Percentiles rank a stretch among this genome's conserved stretches.
Evolutionary conservation across 2,113 vertebrate genomes (phyloP).

Genomic region (Antigone vipio): DNA sequence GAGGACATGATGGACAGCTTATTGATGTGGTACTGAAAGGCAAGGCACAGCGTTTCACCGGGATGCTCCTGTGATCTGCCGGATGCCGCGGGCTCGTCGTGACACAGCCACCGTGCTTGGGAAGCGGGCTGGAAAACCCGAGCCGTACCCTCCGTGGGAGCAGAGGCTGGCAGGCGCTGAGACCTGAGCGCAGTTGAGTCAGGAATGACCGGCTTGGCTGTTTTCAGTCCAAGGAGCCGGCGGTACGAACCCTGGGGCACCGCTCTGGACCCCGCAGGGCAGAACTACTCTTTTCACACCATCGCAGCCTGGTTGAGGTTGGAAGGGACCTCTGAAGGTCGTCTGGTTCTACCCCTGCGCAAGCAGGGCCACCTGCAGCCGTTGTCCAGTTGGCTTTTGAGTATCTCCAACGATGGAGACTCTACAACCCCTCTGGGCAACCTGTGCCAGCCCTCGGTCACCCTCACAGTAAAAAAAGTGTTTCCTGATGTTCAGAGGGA

Average conservation of each 20-base stretch:
- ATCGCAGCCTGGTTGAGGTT: neutral
- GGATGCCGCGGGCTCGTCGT: fast-evolving
- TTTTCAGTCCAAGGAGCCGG: neutral
- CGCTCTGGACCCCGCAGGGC: fast-evolving
- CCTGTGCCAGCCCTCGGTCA: neutral
- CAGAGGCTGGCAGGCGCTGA: neutral
- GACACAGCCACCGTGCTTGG: fast-evolving
- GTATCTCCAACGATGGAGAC: neutral
- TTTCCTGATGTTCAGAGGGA: neutral
- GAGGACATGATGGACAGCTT: conserved; percentile 98
- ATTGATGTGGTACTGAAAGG: conserved; percentile 96
- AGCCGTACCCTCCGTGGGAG: fast-evolving
- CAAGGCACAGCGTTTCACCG: neutral
- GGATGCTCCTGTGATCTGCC: fast-evolving
- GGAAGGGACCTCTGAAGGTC: neutral
- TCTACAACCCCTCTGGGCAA: neutral
- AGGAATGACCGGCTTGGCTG: neutral
- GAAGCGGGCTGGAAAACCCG: neutral
- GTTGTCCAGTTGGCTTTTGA: neutral
- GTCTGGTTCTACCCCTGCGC: neutral
- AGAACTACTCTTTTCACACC: neutral
- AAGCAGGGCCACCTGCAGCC: neutral
- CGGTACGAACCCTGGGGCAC: neutral
- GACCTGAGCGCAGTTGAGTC: neutral
- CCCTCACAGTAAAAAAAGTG: neutral